Evolutionary conservation across 2,797 vertebrate genomes (phyloP), one percentile per base, ranked within the genome.

Genomic region (Podarcis lilfordi): DNA sequence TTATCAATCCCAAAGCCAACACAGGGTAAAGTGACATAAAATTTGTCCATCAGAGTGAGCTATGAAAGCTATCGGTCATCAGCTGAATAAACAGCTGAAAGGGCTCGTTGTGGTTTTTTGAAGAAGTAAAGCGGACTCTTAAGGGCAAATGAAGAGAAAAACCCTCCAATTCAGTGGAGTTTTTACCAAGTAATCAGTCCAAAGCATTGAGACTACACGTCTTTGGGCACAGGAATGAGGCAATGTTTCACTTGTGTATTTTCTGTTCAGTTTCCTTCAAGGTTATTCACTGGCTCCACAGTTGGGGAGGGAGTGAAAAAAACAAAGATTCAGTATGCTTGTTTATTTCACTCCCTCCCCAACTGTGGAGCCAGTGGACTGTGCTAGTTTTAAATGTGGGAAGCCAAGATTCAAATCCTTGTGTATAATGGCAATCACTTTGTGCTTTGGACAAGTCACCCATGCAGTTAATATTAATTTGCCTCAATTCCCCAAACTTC

Each of bases 41-140:
- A 71, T 59, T 21, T 29, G 37, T 35, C 37, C 13, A 77, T 37
- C 13, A 23, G 68, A 37, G 43, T 59, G 75, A 69, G 61, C 64
- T 59, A 84, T 68, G 64, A 88, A 84, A 59, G 66, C 29, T 84
- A 88, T 84, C 75, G 1, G 82, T 88, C 75, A 79, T 6, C 9
- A 72, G 66, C 10, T 72, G 82, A 59, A 80, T 79, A 79, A 88
- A 88, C 45, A 88, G 25, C 29, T 27, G 64, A 55, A 84, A 84
- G 29, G 4, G 19, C 75, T 71, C 61, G 13, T 17, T 61, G 45
- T 32, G 8, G 17, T 2, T 71, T 84, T 43, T 59, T 29, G 17
- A 72, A 69, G 64, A 78, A 78, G 64, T 32, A 61, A 81, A 15
- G 35, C 17, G 9, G 27, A 10, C 72, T 74, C 80, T 64, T 82